Percentiles rank a stretch among this genome's conserved stretches.
Conservation (phyloP, 2,113 vertebrate species). For the Anolis sagrei region DNA sequence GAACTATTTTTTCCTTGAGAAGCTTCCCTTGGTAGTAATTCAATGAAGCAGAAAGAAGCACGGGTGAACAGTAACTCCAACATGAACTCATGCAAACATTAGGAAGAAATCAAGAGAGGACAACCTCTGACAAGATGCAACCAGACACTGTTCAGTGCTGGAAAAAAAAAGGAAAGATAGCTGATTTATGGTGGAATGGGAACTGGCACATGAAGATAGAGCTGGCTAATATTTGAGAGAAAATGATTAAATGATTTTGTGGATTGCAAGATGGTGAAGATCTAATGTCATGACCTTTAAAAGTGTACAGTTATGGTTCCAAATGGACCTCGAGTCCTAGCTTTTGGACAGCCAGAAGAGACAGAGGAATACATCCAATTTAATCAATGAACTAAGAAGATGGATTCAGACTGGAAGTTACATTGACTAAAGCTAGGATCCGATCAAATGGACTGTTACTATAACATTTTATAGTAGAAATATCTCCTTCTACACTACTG, state of each 20-base stretch:
- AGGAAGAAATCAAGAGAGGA: background rate
- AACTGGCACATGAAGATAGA: background rate
- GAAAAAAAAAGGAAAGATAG: background rate
- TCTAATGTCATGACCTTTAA: background rate
- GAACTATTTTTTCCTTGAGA: background rate
- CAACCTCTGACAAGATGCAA: background rate
- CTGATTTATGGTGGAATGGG: background rate
- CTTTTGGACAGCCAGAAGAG: too few relatives aligned
- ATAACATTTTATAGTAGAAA: too few relatives aligned
- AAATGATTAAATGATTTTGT: constrained; percentile 6
- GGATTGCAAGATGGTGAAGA: background rate
- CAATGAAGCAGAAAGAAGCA: background rate
- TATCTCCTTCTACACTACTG: too few relatives aligned
- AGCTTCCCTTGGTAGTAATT: background rate
- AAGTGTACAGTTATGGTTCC: too few relatives aligned
- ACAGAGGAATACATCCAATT: too few relatives aligned
- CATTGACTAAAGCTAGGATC: too few relatives aligned
- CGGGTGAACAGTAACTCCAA: background rate
- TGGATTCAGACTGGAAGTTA: too few relatives aligned
- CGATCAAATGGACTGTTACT: too few relatives aligned
- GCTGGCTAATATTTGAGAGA: background rate
- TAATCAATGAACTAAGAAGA: too few relatives aligned
- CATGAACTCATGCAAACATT: background rate
- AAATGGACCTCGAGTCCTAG: too few relatives aligned
- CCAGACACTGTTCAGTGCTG: background rate